phyloP scores from a whole-genome alignment of 2,113 vertebrate genomes.

The Pithys albifrons region DNA sequence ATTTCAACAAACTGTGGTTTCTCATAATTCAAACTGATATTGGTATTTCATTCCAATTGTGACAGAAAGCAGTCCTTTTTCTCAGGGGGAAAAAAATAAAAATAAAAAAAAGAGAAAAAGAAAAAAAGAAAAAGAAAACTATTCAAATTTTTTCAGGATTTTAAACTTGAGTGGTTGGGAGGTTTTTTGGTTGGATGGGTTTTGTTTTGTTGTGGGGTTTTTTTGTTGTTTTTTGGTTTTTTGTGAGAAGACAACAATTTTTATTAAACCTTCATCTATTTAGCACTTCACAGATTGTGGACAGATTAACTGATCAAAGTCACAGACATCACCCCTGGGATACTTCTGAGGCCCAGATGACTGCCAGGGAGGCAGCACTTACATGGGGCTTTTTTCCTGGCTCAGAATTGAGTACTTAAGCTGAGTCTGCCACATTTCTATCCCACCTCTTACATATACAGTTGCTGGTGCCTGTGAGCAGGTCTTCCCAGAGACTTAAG shows the following conservation, averaged over 20 bases:
- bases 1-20: background rate
- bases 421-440: background rate
- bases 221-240: background rate
- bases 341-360: background rate
- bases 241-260: background rate
- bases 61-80: background rate
- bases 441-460: background rate
- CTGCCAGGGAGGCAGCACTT: background rate
- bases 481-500: background rate
- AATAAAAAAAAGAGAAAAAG: background rate
- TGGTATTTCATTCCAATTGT: background rate
- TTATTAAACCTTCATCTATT: background rate
- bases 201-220: background rate
- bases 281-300: background rate
- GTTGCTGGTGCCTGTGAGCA: background rate
- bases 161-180: fast-evolving
- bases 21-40: background rate
- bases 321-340: background rate
- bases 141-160: background rate
- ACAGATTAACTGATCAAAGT: background rate
- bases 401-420: background rate
- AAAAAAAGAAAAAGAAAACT: no score
- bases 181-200: background rate
- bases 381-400: background rate
- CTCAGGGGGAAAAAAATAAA: background rate